phyloP scores from a whole-genome alignment of 2,113 vertebrate species.

The Xiphias gladius region DNA sequence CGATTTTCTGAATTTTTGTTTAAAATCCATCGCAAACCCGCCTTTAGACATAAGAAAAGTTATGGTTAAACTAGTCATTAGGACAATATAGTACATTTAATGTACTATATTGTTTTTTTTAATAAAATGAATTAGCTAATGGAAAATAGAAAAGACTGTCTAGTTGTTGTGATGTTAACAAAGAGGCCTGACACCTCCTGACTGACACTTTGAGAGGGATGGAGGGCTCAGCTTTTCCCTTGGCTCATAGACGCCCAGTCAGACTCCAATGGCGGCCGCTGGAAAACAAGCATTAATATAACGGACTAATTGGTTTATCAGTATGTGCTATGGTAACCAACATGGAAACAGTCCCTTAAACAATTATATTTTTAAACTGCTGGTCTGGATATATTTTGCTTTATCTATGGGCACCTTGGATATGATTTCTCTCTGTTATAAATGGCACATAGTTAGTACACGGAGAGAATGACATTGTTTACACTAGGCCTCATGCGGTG shows the following conservation, averaged over 20 bases:
- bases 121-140: slow-evolving; percentile 31
- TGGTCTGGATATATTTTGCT: slow-evolving; percentile 76
- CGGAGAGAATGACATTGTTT: slow-evolving; percentile 86
- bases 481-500: slow-evolving; percentile 85
- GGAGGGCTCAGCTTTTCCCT: slow-evolving; percentile 71
- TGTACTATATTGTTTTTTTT: background rate
- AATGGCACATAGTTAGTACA: slow-evolving; percentile 85
- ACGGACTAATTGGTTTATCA: slow-evolving; percentile 84
- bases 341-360: slow-evolving; percentile 83
- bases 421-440: slow-evolving; percentile 86
- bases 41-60: background rate
- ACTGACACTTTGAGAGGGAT: slow-evolving; percentile 50
- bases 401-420: slow-evolving; percentile 80
- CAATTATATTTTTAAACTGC: slow-evolving; percentile 82
- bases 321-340: slow-evolving; percentile 86
- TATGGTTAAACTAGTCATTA: background rate
- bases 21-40: background rate
- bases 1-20: background rate
- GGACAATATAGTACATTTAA: background rate
- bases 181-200: slow-evolving; percentile 39
- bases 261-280: slow-evolving; percentile 65
- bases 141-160: slow-evolving; percentile 39
- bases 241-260: slow-evolving; percentile 63
- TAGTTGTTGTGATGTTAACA: slow-evolving; percentile 34
- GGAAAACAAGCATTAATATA: slow-evolving; percentile 79